These are phyloP conservation scores for Nasonia oneida DNA, from an alignment of 2,888 invertebrate species.

Conservation along the genomic window DNA sequence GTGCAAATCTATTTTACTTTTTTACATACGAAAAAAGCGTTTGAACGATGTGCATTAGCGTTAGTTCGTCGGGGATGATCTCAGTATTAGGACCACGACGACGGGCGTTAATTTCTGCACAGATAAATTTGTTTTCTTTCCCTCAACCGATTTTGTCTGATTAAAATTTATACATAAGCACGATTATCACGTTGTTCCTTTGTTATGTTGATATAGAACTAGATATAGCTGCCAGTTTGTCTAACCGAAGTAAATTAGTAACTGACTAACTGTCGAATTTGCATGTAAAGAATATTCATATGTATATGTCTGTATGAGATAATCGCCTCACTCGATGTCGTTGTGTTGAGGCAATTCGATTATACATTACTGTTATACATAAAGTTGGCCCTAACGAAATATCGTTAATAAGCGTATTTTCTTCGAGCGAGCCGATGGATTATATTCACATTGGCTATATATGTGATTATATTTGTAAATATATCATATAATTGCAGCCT, in stretches of 20 bases:
- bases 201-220: neutral
- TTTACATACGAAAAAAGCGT: constrained; percentile 24
- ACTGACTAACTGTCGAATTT: constrained; percentile 29
- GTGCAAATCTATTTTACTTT: constrained; percentile 35
- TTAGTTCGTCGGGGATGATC: constrained; percentile 25
- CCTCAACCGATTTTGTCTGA: constrained; percentile 16
- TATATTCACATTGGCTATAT: constrained; percentile 48
- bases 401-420: constrained; percentile 27
- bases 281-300: constrained; percentile 30
- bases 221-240: constrained; percentile 12
- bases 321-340: neutral
- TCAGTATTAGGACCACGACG: constrained; percentile 18
- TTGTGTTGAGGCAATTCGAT: neutral
- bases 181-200: constrained; percentile 16
- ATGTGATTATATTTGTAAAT: constrained; percentile 15
- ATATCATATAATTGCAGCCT: constrained; percentile 78
- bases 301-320: neutral
- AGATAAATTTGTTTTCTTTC: constrained; percentile 31
- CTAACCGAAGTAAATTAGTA: constrained; percentile 32
- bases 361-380: constrained; percentile 8
- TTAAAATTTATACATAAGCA: neutral
- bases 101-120: constrained; percentile 32
- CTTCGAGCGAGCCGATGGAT: constrained; percentile 71
- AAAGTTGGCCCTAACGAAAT: constrained; percentile 22
- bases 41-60: constrained; percentile 33